Evolutionary conservation across 2,888 invertebrate genomes (phyloP), one percentile per base, ranked within the genome.

Genomic region (Latrodectus elegans): DNA sequence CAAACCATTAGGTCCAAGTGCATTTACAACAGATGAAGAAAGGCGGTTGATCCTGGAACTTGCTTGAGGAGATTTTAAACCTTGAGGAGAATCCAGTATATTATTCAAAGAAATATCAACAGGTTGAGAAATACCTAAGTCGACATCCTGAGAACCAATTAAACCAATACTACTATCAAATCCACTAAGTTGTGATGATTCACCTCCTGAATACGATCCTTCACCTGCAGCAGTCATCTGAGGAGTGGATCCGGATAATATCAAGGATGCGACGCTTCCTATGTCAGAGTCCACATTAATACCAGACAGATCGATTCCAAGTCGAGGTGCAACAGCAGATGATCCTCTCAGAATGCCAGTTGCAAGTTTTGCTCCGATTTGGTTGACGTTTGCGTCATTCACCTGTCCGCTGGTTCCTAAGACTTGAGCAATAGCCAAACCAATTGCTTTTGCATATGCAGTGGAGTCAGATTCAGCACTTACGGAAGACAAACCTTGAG

Each of bases 1-100:
- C 15, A 80, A 49, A 12, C 80, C 80, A 10, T 73, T 80, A 17
- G 72, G 80, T 6, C 80, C 72, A 1, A 79, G 11, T 11, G 70
- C 68, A 14, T n/a, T 70, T 9, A n/a, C 53, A 2, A 80, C 15
- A 51, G 52, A 60, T 0, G 80, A 80, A 51, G 72, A 14, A 12
- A 80, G 12, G 8, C 49, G 11, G 22, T 52, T 80, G 12, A 80
- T 65, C 22, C 80, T 26, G 10, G 72, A 1, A 12, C 12, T 22
- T n/a, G 72, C 80, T 22, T 49, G 15, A 26, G 17, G 71, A 10
- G 79, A 79, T 17, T 17, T 60, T 8, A 79, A 14, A 10, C 79
- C 79, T 60, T 26, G 11, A 22, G 72, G 72, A 8, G 80, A 80
- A 22, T 72, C 64, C 4, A 72, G 51, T 11, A 72, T 15, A 60